These are phyloP conservation scores for Sander lucioperca DNA, from an alignment of 2,113 vertebrate species.

Conservation along the genomic window DNA sequence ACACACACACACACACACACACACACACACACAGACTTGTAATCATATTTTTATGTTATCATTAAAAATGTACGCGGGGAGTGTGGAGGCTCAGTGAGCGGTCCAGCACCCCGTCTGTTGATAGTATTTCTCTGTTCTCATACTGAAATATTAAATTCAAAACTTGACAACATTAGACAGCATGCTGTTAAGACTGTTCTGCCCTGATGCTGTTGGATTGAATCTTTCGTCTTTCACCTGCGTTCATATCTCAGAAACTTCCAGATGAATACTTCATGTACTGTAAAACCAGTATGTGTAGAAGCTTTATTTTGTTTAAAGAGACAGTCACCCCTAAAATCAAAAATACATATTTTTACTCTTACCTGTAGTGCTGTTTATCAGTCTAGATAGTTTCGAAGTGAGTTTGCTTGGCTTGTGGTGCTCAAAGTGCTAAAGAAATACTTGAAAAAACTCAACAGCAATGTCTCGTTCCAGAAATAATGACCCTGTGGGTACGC, in stretches of 20 bases:
- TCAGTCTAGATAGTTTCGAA: too few relatives aligned
- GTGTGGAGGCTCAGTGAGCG: background rate
- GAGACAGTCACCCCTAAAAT: too few relatives aligned
- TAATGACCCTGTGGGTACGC: too few relatives aligned
- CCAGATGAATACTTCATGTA: too few relatives aligned
- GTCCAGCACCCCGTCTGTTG: background rate
- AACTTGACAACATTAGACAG: slow-evolving; percentile 12
- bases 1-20: background rate
- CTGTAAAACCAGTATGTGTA: background rate
- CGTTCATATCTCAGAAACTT: background rate
- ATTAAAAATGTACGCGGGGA: slow-evolving; percentile 26
- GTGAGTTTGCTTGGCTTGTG: too few relatives aligned
- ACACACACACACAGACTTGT: background rate
- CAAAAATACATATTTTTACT: too few relatives aligned
- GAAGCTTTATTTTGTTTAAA: background rate
- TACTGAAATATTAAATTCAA: slow-evolving; percentile 4
- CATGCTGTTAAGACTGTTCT: background rate
- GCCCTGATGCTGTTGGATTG: background rate
- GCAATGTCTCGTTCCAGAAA: too few relatives aligned
- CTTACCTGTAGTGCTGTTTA: too few relatives aligned
- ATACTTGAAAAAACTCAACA: too few relatives aligned
- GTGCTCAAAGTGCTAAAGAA: too few relatives aligned
- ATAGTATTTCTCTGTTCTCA: background rate
- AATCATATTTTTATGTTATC: background rate
- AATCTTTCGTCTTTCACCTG: background rate